These are phyloP conservation scores for Hydrophis major DNA, from an alignment of 2,797 vertebrate species.

Conservation along the genomic window DNA sequence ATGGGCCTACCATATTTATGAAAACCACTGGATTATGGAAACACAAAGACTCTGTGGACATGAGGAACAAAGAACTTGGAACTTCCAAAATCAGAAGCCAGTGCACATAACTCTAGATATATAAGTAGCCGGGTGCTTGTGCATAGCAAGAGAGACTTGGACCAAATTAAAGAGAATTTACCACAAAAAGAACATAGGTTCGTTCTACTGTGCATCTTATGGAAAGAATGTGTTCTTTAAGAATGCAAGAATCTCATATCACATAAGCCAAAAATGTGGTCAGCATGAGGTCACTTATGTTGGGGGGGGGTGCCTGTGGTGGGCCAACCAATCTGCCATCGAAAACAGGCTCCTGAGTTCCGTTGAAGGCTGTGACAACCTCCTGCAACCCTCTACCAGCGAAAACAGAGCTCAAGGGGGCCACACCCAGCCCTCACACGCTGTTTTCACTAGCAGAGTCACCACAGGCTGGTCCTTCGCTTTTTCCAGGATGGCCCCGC, in stretches of 20 bases:
- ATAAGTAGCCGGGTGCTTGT: neutral
- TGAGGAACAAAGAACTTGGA: neutral
- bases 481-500: no score
- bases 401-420: no score
- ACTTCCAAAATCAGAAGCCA: neutral
- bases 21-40: neutral
- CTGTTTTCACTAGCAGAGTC: no score
- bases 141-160: neutral
- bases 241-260: neutral
- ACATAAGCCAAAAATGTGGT: neutral
- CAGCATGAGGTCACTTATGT: no score
- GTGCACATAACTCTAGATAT: neutral
- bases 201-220: neutral
- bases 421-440: no score
- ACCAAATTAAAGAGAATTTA: neutral
- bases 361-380: no score
- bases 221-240: neutral
- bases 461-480: no score
- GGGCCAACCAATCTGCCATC: no score
- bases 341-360: no score
- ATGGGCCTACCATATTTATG: neutral
- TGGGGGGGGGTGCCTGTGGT: no score
- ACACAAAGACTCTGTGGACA: neutral
- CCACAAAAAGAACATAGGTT: neutral
- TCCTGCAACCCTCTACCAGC: no score